A percentile compares a stretch with the other conserved stretches of the same genome.
These are phyloP conservation scores for Rutpela maculata DNA, from an alignment of 2,888 invertebrate genomes.

Conservation along the genomic window DNA sequence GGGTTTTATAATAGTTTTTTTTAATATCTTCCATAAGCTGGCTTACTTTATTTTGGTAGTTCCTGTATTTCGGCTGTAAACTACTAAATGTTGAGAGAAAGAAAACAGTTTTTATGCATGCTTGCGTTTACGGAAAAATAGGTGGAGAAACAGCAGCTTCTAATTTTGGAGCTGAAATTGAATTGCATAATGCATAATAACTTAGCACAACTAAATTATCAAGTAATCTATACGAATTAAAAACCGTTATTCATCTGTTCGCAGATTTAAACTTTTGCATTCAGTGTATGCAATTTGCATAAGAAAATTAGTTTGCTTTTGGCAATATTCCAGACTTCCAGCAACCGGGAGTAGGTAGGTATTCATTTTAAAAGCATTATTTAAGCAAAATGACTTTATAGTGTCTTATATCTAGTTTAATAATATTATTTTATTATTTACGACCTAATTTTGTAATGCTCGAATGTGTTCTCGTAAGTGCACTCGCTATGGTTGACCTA, in stretches of 20 bases:
- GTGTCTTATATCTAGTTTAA: constrained; percentile 2
- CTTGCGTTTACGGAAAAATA: no score
- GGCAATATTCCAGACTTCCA: background rate
- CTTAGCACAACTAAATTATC: no score
- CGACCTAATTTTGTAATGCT: background rate
- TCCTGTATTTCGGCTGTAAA: no score
- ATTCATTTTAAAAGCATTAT: background rate
- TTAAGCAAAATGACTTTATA: background rate
- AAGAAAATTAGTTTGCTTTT: constrained; percentile 17
- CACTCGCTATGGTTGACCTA: background rate
- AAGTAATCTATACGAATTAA: background rate
- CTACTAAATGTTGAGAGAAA: no score
- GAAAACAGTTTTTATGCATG: no score
- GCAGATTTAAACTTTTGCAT: background rate
- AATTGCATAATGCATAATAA: no score
- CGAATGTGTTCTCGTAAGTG: background rate
- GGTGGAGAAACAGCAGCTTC: no score
- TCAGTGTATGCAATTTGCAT: constrained; percentile 9
- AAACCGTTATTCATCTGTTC: background rate
- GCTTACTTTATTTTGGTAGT: no score
- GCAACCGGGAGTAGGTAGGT: background rate
- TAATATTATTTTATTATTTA: constrained; percentile 7
- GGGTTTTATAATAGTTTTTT: no score
- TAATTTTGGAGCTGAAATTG: no score
- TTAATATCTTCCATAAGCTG: no score